phyloP scores from a whole-genome alignment of 2,797 vertebrate species.

The Neosilurus hyrtlii region DNA sequence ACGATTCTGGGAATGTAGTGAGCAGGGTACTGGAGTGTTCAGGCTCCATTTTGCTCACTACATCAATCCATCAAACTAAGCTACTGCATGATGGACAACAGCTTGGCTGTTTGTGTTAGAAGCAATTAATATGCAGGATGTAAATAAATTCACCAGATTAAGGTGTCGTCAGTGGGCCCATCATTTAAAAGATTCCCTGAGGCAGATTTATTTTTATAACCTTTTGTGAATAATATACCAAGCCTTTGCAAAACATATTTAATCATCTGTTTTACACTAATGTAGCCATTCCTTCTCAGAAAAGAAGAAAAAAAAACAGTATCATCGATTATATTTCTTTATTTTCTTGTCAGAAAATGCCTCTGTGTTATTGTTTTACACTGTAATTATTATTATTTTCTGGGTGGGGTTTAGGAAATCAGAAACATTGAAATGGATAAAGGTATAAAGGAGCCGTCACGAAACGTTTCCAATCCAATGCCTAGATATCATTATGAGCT shows the following conservation, averaged over 20 bases:
- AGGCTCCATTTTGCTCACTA: not conserved
- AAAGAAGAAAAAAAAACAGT: conserved; percentile 15
- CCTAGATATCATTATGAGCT: conserved; percentile 28
- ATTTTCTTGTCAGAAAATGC: conserved; percentile 44
- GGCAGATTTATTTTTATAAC: conserved; percentile 42
- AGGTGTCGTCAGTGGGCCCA: not conserved
- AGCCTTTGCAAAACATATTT: conserved; percentile 26
- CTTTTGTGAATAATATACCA: conserved; percentile 29
- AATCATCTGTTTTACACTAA: conserved; percentile 53
- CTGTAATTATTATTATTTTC: conserved; percentile 11
- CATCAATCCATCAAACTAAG: no score
- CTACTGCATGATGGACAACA: not conserved
- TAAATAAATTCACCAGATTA: conserved; percentile 16
- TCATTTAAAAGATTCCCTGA: conserved; percentile 23
- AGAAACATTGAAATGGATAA: conserved; percentile 13
- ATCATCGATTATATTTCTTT: conserved; percentile 43
- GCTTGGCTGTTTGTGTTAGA: not conserved
- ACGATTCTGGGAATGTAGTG: not conserved
- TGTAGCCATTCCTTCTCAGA: conserved; percentile 43
- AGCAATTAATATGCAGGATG: conserved; percentile 18
- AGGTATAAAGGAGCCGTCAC: not conserved
- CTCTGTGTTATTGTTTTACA: conserved; percentile 38
- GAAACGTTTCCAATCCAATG: conserved; percentile 14
- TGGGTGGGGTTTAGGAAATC: not conserved
- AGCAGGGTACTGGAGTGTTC: not conserved